Percentiles rank a stretch among this genome's conserved stretches.
These are phyloP conservation scores for Leptinotarsa defecta DNA, from an alignment of 1,140 invertebrate species.

Conservation along the genomic window DNA sequence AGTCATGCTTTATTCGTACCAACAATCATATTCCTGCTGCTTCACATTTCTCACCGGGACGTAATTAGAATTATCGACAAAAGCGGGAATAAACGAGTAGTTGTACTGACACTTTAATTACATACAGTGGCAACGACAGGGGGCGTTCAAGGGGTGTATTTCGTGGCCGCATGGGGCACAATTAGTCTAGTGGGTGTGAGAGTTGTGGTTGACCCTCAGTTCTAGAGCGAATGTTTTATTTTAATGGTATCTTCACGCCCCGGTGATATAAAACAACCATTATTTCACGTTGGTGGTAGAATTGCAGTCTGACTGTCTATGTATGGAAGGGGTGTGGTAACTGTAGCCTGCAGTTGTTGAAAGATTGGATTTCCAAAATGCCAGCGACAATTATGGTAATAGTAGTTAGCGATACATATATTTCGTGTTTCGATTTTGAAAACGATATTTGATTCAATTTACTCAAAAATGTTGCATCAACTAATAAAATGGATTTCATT, in stretches of 20 bases:
- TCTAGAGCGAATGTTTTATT: constrained; percentile 20
- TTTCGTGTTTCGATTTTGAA: no score
- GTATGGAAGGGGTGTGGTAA: no score
- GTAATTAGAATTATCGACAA: not conserved
- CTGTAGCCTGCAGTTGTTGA: no score
- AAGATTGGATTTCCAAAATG: no score
- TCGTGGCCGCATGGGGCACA: not conserved
- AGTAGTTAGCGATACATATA: no score
- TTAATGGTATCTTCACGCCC: constrained; percentile 20
- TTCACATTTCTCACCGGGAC: no score
- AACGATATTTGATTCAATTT: no score
- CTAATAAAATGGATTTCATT: no score
- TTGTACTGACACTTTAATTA: constrained; percentile 14
- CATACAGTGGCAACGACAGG: constrained; percentile 28
- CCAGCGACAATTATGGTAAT: no score
- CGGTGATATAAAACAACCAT: not conserved
- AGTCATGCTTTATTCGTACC: not conserved
- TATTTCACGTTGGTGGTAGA: not conserved
- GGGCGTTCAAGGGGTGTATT: constrained; percentile 8
- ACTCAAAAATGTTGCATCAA: no score
- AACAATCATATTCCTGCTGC: not conserved
- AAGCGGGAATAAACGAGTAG: not conserved
- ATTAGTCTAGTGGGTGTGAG: constrained; percentile 13
- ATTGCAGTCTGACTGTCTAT: no score
- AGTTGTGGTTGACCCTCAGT: constrained; percentile 17